phyloP scores from a whole-genome alignment of 2,888 invertebrate genomes.

The Lymantria monacha region DNA sequence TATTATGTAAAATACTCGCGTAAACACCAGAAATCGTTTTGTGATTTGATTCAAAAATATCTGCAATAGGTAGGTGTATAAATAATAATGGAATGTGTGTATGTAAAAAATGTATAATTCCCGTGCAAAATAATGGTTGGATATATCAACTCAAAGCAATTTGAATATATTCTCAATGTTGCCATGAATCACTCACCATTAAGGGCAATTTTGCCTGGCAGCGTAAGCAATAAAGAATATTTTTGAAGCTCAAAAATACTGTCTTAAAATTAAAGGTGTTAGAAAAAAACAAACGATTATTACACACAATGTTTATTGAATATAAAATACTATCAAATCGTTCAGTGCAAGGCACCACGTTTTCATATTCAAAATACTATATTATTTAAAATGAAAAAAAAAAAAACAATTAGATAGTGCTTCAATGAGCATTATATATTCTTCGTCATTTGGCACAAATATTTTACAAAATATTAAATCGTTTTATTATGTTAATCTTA shows the following conservation, averaged over 20 bases:
- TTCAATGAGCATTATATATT: slow-evolving; percentile 1
- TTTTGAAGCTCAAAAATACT: slow-evolving; percentile 11
- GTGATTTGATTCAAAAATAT: too few relatives aligned
- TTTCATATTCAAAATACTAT: slow-evolving; percentile 4
- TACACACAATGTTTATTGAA: slow-evolving; percentile 46
- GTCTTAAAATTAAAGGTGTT: slow-evolving; percentile 20
- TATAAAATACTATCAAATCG: slow-evolving; percentile 35
- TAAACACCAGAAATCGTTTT: too few relatives aligned
- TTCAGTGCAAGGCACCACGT: slow-evolving; percentile 31
- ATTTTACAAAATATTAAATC: slow-evolving; percentile 13
- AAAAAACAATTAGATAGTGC: slow-evolving; percentile 5
- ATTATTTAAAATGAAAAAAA: slow-evolving; percentile 5
- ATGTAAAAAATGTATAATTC: too few relatives aligned
- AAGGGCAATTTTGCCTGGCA: too few relatives aligned
- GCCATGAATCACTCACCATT: too few relatives aligned
- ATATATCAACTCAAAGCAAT: too few relatives aligned
- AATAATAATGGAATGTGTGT: too few relatives aligned
- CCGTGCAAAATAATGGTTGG: too few relatives aligned
- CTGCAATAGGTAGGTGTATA: too few relatives aligned
- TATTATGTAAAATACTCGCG: too few relatives aligned
- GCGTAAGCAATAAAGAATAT: neutral
- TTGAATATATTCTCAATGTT: too few relatives aligned
- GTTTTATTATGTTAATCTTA: slow-evolving; percentile 14
- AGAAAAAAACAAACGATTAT: slow-evolving; percentile 35
- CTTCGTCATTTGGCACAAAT: slow-evolving; percentile 27